Conservation (phyloP, 2,888 invertebrate species). For the Papilio gigon region DNA sequence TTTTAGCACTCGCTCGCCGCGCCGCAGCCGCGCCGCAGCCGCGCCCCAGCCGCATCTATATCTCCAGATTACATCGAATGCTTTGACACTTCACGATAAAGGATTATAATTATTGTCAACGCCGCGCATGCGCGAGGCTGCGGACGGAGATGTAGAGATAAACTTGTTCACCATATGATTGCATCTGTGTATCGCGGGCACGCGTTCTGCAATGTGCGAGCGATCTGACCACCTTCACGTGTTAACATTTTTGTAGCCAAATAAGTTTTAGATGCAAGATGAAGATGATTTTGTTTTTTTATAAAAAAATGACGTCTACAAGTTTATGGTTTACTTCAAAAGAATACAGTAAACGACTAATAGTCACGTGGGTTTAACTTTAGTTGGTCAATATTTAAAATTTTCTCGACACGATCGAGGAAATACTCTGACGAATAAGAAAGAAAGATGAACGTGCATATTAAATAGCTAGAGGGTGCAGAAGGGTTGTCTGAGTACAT, state of each 20-base stretch:
- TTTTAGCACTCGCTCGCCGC: not conserved
- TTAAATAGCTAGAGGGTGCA: conserved; percentile 9
- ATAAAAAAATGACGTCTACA: no score
- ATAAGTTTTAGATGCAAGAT: not conserved
- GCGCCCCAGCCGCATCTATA: no score
- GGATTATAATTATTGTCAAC: not conserved
- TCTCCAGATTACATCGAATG: not conserved
- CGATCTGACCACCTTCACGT: not conserved
- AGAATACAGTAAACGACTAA: no score
- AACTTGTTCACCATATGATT: not conserved
- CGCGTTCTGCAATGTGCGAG: not conserved
- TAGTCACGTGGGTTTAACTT: no score
- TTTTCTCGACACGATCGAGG: no score
- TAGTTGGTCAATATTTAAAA: no score
- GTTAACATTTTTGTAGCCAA: not conserved
- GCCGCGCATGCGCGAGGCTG: not conserved
- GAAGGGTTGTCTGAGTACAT: not conserved
- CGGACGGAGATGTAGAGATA: not conserved
- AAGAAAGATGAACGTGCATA: conserved; percentile 11
- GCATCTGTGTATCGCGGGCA: not conserved
- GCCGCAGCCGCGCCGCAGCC: no score
- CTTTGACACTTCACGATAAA: not conserved
- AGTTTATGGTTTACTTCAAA: no score
- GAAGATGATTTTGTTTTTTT: no score
- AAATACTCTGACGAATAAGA: no score